phyloP scores from a whole-genome alignment of 92 coral and sea anemone genomes.

The Bergia sp. region DNA sequence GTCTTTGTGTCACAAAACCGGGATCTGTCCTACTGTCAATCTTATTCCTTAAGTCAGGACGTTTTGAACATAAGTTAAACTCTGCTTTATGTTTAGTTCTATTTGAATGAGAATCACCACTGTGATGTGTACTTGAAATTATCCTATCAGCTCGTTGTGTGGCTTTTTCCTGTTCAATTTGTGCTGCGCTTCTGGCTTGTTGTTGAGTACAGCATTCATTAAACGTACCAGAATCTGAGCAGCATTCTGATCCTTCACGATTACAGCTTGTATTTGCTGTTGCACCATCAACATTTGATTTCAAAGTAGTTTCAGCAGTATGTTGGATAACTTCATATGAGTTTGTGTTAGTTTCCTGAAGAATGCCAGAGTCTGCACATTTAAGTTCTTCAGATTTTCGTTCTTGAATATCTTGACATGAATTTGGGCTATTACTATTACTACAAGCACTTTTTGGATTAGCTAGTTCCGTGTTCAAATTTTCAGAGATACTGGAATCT shows the following conservation, averaged over 20 bases:
- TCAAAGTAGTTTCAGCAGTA: not conserved
- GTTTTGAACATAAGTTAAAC: not conserved
- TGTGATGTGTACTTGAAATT: not conserved
- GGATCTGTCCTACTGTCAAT: slow-evolving; percentile 37
- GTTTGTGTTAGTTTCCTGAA: not conserved
- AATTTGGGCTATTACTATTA: not conserved
- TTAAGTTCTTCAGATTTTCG: not conserved
- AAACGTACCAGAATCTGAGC: not conserved
- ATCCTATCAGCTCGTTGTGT: not conserved
- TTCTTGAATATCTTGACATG: not conserved
- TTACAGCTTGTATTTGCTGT: not conserved
- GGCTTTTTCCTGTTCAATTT: not conserved
- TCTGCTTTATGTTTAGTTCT: slow-evolving; percentile 10
- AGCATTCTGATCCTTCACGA: not conserved
- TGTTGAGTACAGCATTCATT: not conserved
- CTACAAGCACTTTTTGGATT: not conserved
- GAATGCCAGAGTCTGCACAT: not conserved
- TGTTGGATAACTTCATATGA: not conserved
- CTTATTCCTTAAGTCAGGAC: slow-evolving; percentile 6
- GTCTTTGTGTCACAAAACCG: slow-evolving; percentile 31
- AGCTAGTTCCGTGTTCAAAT: not conserved
- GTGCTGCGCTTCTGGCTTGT: not conserved
- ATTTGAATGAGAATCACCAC: not conserved
- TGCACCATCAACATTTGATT: not conserved
- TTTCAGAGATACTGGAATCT: not conserved